phyloP scores from a whole-genome alignment of 2,888 invertebrate genomes.

The Blastobasis adustella region DNA sequence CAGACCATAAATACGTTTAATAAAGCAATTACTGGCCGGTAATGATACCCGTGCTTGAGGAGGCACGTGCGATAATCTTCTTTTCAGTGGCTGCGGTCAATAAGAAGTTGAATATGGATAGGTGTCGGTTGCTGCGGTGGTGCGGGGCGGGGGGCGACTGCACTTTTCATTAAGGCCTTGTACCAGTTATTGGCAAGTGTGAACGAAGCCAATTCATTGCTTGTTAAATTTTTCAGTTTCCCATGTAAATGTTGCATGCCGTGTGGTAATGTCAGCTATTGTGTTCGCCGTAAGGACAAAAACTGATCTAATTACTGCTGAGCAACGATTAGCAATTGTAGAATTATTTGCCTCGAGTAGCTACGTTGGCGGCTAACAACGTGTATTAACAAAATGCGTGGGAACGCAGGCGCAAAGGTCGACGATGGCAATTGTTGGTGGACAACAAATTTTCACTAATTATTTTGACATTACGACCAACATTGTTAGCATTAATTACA shows the following conservation, averaged over 20 bases:
- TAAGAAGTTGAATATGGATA: background rate
- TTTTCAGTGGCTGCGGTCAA: background rate
- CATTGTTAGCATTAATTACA: no score
- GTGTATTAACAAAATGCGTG: no score
- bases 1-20: background rate
- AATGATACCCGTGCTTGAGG: background rate
- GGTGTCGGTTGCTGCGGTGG: background rate
- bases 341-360: background rate
- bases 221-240: slow-evolving; percentile 7
- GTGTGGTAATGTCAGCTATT: background rate
- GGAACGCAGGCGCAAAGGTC: no score
- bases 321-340: slow-evolving; percentile 1
- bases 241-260: slow-evolving; percentile 2
- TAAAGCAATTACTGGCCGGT: background rate
- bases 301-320: slow-evolving; percentile 4
- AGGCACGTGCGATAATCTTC: background rate
- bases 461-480: no score
- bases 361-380: background rate
- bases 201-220: slow-evolving; percentile 3
- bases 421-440: no score
- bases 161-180: slow-evolving; percentile 11
- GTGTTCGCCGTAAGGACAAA: background rate
- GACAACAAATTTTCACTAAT: no score
- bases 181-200: slow-evolving; percentile 3
- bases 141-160: background rate